Percentiles rank a stretch among this genome's conserved stretches.
phyloP scores from a whole-genome alignment of 2,888 invertebrate genomes.

The Laothoe populi region DNA sequence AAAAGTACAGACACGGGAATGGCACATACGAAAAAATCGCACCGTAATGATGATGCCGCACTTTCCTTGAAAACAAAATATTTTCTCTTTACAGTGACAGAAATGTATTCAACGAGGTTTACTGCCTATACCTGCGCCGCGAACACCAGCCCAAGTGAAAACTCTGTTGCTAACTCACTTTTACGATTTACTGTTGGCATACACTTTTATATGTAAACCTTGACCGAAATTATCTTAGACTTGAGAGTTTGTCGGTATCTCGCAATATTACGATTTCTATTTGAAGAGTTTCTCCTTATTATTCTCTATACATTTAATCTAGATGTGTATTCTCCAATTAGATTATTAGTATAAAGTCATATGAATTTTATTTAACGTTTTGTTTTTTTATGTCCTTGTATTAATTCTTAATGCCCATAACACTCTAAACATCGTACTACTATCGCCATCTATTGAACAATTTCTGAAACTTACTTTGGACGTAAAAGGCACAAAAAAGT shows the following conservation, averaged over 20 bases:
- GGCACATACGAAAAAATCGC: constrained; percentile 83
- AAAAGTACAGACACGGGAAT: constrained; percentile 81
- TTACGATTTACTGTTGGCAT: constrained; percentile 30
- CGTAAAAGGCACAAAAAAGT: background rate
- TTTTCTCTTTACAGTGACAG: constrained; percentile 78
- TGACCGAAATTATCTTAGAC: constrained; percentile 17
- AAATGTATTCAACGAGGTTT: constrained; percentile 74
- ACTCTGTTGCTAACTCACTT: constrained; percentile 48
- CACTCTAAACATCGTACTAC: constrained; percentile 27
- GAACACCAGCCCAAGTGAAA: constrained; percentile 37
- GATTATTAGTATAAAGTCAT: background rate
- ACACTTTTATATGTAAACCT: constrained; percentile 23
- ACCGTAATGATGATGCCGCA: constrained; percentile 83
- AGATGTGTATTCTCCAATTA: background rate
- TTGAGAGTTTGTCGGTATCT: background rate
- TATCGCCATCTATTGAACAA: constrained; percentile 45
- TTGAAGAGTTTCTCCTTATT: background rate
- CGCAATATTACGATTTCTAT: background rate
- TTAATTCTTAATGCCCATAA: background rate
- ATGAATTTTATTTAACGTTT: too few relatives aligned
- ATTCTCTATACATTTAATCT: background rate
- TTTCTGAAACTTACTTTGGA: background rate
- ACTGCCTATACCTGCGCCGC: constrained; percentile 49
- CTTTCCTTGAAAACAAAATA: constrained; percentile 79
- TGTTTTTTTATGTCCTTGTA: background rate